A percentile compares a stretch with the other conserved stretches of the same genome.
These are phyloP conservation scores for Xanthia icteritia DNA, from an alignment of 2,888 invertebrate genomes.

Conservation along the genomic window DNA sequence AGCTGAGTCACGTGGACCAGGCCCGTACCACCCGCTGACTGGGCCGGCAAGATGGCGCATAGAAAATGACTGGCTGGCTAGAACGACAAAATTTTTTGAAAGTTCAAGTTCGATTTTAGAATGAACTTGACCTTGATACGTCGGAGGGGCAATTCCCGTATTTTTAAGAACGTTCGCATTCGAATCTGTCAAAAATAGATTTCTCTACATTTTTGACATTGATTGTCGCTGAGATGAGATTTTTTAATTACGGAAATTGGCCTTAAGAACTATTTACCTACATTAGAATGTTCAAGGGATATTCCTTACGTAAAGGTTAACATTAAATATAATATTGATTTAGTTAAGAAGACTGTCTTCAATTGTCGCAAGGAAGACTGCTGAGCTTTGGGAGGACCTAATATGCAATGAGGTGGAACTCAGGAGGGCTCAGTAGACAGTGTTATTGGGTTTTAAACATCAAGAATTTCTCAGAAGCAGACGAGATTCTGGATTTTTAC, in stretches of 20 bases:
- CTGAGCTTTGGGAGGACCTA: not conserved
- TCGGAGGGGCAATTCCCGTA: not conserved
- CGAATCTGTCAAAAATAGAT: not conserved
- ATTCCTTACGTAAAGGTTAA: not conserved
- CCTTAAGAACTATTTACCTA: not conserved
- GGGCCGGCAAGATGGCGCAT: constrained; percentile 53
- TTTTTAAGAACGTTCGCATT: not conserved
- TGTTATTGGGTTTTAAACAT: not conserved
- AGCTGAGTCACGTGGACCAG: constrained; percentile 58
- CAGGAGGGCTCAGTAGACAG: not conserved
- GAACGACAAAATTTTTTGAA: not conserved
- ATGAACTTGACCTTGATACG: not conserved
- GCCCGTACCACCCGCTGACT: constrained; percentile 65
- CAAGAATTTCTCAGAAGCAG: not conserved
- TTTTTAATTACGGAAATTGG: not conserved
- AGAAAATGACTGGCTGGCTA: not conserved
- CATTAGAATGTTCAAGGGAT: not conserved
- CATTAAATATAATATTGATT: not conserved
- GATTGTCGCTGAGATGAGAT: not conserved
- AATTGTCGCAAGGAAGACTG: not conserved
- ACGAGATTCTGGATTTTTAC: not conserved
- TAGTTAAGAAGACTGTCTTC: not conserved
- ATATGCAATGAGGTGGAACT: not conserved
- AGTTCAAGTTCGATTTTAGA: not conserved
- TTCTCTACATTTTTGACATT: too few species aligned